A percentile compares a stretch with the other conserved stretches of the same genome.
Conservation (phyloP, 1,140 invertebrate species). For the Battus philenor region DNA sequence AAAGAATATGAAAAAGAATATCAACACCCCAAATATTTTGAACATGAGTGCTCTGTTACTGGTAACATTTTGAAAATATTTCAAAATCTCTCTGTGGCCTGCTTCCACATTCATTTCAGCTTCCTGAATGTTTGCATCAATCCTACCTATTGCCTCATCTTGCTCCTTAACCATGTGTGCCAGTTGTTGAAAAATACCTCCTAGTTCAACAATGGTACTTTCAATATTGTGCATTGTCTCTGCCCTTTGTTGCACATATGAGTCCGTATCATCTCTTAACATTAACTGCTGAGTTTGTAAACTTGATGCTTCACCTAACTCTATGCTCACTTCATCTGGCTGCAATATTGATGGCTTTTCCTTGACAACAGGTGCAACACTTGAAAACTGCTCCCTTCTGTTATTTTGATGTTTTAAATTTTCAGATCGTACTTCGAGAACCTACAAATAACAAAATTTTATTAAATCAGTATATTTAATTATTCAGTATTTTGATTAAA, state of each 20-base stretch:
- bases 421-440: constrained; percentile 91
- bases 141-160: constrained; percentile 98
- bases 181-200: constrained; percentile 98
- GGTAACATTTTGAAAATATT: constrained; percentile 98
- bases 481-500: no score
- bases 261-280: constrained; percentile 90
- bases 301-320: constrained; percentile 78
- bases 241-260: constrained; percentile 93
- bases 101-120: constrained; percentile 97
- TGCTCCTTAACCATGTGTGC: constrained; percentile 99
- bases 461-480: no score
- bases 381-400: constrained; percentile 95
- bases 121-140: constrained; percentile 98
- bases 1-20: constrained; percentile 99
- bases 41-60: constrained; percentile 99
- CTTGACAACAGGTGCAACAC: constrained; percentile 83
- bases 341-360: constrained; percentile 80
- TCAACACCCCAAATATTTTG: constrained; percentile 98
- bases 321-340: constrained; percentile 86
- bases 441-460: constrained; percentile 56
- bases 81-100: constrained; percentile 97
- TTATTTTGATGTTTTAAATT: constrained; percentile 97
- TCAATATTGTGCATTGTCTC: constrained; percentile 99
- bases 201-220: constrained; percentile 99
- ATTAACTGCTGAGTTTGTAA: constrained; percentile 79